Evolutionary conservation across 64 coral and sea anemone genomes (phyloP).

Genomic region (Hydrozoanthus tunicans): DNA sequence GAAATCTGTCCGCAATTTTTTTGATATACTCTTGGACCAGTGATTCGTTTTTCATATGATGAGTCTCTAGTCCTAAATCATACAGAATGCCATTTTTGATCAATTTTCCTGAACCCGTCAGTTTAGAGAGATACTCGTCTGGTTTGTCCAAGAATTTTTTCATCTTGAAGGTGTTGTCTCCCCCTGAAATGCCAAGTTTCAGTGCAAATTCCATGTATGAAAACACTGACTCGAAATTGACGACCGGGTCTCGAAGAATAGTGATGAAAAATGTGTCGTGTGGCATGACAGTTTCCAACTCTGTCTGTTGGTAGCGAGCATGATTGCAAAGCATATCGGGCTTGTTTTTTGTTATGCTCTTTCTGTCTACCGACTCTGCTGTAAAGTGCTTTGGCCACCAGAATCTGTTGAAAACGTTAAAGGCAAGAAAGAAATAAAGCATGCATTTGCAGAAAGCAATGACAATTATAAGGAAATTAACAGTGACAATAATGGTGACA

Average conservation of each 20-base stretch:
- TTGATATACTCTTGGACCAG: slow-evolving; percentile 50
- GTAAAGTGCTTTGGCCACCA: slow-evolving; percentile 40
- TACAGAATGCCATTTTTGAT: slow-evolving; percentile 57
- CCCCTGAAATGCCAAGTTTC: slow-evolving; percentile 13
- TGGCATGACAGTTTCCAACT: slow-evolving; percentile 65
- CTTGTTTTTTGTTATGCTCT: slow-evolving; percentile 7
- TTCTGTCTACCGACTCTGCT: slow-evolving; percentile 34
- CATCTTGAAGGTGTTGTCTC: background rate
- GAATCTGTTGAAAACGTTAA: background rate
- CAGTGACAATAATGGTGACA: too few species aligned
- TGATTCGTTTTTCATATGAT: slow-evolving; percentile 7
- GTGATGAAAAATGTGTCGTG: slow-evolving; percentile 62
- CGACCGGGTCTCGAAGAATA: slow-evolving; percentile 79
- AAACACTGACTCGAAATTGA: slow-evolving; percentile 80
- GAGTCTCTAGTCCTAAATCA: slow-evolving; percentile 66
- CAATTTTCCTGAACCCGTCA: background rate
- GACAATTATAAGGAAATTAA: too few species aligned
- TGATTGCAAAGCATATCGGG: slow-evolving; percentile 89
- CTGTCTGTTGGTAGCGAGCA: slow-evolving; percentile 62
- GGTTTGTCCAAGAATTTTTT: slow-evolving; percentile 8
- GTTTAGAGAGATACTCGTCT: background rate
- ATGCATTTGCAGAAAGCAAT: too few species aligned
- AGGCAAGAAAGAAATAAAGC: too few species aligned
- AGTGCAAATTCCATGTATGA: slow-evolving; percentile 67
- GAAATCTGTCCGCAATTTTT: slow-evolving; percentile 55